Evolutionary conservation across 2,797 vertebrate species (phyloP), one percentile per base, ranked within the genome.

Genomic region (Aulostomus chinensis): DNA sequence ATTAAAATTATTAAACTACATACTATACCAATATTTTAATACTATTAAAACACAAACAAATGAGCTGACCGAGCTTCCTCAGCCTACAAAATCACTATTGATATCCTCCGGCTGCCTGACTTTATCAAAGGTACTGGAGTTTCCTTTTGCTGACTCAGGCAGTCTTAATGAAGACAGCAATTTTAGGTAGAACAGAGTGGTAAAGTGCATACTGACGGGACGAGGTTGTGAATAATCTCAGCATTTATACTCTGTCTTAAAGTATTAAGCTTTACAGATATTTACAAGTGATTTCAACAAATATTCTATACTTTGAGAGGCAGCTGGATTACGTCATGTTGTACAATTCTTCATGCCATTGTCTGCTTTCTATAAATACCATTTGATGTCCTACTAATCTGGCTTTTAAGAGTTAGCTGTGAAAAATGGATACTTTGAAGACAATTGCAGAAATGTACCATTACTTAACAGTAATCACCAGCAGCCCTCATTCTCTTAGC

Each of bases 401-500:
- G 13, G 9, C 20, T 41, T 28, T 41, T 47, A 58, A 58, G 48
- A 14, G 16, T 11, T 49, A 24, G 25, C 31, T 50, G 28, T 63
- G 30, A 56, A 13, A 50, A 53, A 58, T 42, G 12, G 7, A 37
- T 16, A 31, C 7, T 56, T 49, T 61, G 14, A 59, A 33, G 34
- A 53, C 37, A 30, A 15, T 47, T 32, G 31, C 11, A 41, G 33
- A 58, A 42, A 49, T 37, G 2, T 7, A 46, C 13, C 20, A 32
- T 49, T 20, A 34, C 26, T 29, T 31, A 51, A 4, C 12, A 47
- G 51, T 38, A 61, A 41, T 65, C 38, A 25, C 4, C 10, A 36
- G 36, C 47, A 35, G 12, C 30, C 18, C 33, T 58, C 5, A 36
- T 36, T 40, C 7, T 46, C 21, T 2, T 4, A 35, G 26, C 24